Base-by-base conservation (phyloP, 2,113 vertebrate genomes). In the Myocastor coypus region DNA sequence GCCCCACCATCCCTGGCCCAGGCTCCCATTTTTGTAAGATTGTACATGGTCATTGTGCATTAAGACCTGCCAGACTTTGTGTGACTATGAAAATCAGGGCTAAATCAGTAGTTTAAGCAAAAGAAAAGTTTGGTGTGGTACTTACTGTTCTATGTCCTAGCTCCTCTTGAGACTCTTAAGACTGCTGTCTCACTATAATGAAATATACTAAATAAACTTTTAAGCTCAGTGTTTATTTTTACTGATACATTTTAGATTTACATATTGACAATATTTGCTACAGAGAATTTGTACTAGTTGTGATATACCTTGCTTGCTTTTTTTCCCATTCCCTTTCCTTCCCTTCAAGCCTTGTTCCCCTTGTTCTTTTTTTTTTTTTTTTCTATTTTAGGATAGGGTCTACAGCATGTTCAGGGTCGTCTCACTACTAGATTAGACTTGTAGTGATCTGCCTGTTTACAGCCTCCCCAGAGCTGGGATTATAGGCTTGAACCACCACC, bases 81-180 rank as follows among this genome's bases (percentile, higher is more conserved):
- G 55, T 92, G 42, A 50, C 61, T 95, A 7, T 92, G 61, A 87
- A 66, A 10, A 87, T 87, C 81, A 75, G 82, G 68, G 73, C 32
- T 87, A 83, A 95, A 88, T 91, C 24, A 90, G 26, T 50, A 69
- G 77, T 61, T 94, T 93, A 59, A 42, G 71, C 20, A 82, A 83
- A 52, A 69, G 50, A 63, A 55, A 82, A 91, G 66, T 32, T 19
- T 16, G 34, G 16, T 83, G 55, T 95, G 26, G 50, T 94, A 17
- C 64, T 94, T 83, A 64, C 20, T 77, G 1, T 80, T 91, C 63
- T 91, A 5, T 37, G 17, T 73, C 37, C 19, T 57, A 10, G 4
- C 17, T 86, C 10, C 82, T 28, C 32, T 37, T 5, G 22, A 83
- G 28, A 83, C 55, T 77, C n/a, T n/a, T n/a, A 69, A 50, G 89